Evolutionary conservation across 64 coral and sea anemone genomes (phyloP).

Genomic region (Stichodactyla mertensii): DNA sequence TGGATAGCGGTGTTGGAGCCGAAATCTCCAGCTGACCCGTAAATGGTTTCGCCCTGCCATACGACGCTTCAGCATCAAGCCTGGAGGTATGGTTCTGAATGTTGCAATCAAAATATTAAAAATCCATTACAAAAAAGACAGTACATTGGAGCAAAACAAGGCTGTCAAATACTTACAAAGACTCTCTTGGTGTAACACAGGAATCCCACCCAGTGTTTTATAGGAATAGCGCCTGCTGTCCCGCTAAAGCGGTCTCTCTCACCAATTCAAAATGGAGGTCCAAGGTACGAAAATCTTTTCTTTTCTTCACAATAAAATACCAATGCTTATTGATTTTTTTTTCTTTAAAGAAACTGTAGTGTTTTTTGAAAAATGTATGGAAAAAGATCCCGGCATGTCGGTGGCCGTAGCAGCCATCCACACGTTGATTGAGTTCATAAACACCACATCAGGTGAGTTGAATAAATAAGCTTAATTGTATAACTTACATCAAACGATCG

Average conservation of each 20-base stretch:
- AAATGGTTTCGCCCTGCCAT: no score
- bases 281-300: slow-evolving; percentile 4
- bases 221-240: not conserved
- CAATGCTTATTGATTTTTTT: not conserved
- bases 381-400: slow-evolving; percentile 74
- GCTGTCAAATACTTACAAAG: no score
- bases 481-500: no score
- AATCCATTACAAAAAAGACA: no score
- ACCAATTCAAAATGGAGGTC: slow-evolving; percentile 31
- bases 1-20: no score
- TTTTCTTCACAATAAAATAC: not conserved
- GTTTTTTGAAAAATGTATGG: slow-evolving; percentile 84
- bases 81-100: no score
- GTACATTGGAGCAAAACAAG: no score
- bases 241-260: not conserved
- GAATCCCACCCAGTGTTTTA: not conserved
- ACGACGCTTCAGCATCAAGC: no score
- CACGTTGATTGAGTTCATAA: slow-evolving; percentile 81
- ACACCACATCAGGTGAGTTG: slow-evolving; percentile 49
- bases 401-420: slow-evolving; percentile 77
- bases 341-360: slow-evolving; percentile 42
- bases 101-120: no score
- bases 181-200: not conserved
- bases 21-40: no score
- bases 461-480: no score